Percentiles rank a stretch among this genome's conserved stretches.
Evolutionary conservation across 1,140 invertebrate genomes (phyloP).

Genomic region (Diorhabda sublineata): DNA sequence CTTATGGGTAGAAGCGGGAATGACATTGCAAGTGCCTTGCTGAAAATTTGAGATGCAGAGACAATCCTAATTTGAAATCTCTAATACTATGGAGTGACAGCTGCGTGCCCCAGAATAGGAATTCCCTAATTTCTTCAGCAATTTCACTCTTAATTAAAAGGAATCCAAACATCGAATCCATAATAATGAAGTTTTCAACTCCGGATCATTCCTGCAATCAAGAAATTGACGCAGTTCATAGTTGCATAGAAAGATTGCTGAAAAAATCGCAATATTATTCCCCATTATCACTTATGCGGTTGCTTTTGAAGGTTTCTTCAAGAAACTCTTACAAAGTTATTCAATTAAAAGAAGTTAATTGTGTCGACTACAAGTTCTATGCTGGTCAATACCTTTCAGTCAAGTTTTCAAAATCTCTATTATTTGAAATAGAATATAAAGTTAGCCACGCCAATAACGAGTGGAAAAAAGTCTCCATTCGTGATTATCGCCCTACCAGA

Average conservation of each 20-base stretch:
- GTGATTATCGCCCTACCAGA: conserved; percentile 9
- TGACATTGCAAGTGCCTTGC: conserved; percentile 33
- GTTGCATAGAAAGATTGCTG: conserved; percentile 34
- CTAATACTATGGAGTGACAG: conserved; percentile 36
- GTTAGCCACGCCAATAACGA: conserved; percentile 1
- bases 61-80: neutral
- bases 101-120: conserved; percentile 38
- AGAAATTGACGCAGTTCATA: conserved; percentile 36
- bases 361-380: neutral
- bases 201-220: conserved; percentile 36
- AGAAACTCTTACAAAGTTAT: conserved; percentile 17
- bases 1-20: conserved; percentile 30
- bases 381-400: conserved; percentile 3
- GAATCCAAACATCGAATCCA: conserved; percentile 22
- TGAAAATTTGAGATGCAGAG: conserved; percentile 28
- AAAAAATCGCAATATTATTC: conserved; percentile 32
- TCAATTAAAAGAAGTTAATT: neutral
- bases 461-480: conserved; percentile 11
- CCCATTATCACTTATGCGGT: conserved; percentile 25
- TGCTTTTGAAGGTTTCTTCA: conserved; percentile 23
- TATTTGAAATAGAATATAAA: conserved; percentile 16
- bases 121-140: conserved; percentile 33
- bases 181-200: conserved; percentile 37
- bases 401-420: conserved; percentile 6
- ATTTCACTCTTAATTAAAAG: conserved; percentile 27